Percentiles rank a stretch among this genome's conserved stretches.
Conservation (phyloP, 2,797 vertebrate species). For the Tokudaia tokunoshimensis region DNA sequence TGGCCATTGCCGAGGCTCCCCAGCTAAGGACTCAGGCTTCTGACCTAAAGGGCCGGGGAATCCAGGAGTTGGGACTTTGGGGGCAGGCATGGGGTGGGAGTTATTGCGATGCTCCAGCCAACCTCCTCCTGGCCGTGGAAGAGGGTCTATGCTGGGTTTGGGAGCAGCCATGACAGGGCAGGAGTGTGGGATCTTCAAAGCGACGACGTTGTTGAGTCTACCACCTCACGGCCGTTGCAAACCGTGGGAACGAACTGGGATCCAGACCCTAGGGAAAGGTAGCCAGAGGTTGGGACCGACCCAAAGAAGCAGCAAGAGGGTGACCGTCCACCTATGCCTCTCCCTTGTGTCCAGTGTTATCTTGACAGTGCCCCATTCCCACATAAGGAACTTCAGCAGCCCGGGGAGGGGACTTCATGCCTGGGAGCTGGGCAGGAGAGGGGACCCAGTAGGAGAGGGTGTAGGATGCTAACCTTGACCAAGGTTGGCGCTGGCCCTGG, state of each 20-base stretch:
- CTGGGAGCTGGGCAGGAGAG: neutral
- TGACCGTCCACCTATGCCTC: neutral
- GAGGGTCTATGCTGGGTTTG: neutral
- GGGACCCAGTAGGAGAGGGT: neutral
- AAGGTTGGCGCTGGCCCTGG: constrained; percentile 92
- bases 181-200: constrained; percentile 90
- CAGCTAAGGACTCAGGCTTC: constrained; percentile 23
- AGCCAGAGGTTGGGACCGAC: neutral
- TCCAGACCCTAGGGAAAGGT: constrained; percentile 91
- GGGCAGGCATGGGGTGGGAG: neutral
- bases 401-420: neutral
- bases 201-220: constrained; percentile 98
- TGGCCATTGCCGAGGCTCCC: neutral
- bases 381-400: neutral
- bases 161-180: constrained; percentile 54
- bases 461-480: constrained; percentile 92
- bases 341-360: neutral
- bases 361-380: neutral
- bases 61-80: neutral
- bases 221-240: constrained; percentile 97
- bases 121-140: constrained; percentile 27
- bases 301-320: neutral
- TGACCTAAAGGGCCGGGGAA: constrained; percentile 46
- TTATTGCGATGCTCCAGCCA: constrained; percentile 72
- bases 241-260: constrained; percentile 96